phyloP scores from a whole-genome alignment of 1,140 invertebrate genomes.

The Mercenaria mercenaria region DNA sequence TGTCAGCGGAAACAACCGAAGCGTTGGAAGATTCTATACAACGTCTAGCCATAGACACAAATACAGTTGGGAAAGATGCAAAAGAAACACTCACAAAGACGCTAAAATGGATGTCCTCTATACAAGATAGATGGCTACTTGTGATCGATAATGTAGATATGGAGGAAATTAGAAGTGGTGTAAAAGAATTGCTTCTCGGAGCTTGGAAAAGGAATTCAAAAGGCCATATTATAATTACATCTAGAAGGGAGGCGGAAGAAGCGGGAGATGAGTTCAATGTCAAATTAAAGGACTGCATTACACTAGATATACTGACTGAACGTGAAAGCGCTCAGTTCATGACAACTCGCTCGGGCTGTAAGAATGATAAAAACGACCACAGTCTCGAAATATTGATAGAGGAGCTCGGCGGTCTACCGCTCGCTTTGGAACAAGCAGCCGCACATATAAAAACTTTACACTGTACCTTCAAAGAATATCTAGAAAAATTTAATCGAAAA shows the following conservation, averaged over 20 bases:
- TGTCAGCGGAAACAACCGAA: constrained; percentile 30
- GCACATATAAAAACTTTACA: constrained; percentile 51
- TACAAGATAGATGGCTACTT: constrained; percentile 2
- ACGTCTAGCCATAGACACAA: constrained; percentile 1
- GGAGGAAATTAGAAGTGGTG: neutral
- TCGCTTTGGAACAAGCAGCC: constrained; percentile 64
- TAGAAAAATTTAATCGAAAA: constrained; percentile 38
- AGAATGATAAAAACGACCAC: neutral
- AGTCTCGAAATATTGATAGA: neutral
- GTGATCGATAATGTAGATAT: neutral
- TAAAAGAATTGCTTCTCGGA: neutral
- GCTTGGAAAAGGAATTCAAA: neutral
- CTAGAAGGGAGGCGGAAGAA: neutral
- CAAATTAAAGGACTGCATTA: neutral
- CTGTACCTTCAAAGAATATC: constrained; percentile 35
- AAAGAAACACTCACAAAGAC: neutral
- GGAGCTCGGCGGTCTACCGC: constrained; percentile 59
- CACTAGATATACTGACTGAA: neutral
- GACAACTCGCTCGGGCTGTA: neutral
- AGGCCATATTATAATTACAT: neutral
- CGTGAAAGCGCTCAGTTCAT: neutral
- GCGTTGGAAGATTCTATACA: neutral
- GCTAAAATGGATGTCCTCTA: neutral
- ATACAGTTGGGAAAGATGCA: neutral
- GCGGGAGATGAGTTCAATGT: neutral